phyloP scores from a whole-genome alignment of 2,797 vertebrate genomes.

The Pseudochirops corinnae region DNA sequence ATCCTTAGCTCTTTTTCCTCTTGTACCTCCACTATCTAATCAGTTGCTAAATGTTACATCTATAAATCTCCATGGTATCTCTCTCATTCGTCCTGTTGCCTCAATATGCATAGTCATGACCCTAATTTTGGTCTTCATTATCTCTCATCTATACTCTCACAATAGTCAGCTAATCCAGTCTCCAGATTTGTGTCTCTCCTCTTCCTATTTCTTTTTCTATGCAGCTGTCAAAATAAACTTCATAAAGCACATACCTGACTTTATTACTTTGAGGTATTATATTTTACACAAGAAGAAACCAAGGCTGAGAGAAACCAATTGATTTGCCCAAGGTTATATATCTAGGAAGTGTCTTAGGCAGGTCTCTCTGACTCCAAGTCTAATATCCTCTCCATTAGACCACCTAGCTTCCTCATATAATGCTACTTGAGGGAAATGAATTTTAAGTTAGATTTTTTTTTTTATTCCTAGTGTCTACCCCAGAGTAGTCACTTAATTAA shows the following conservation, averaged over 20 bases:
- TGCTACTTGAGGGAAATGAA: neutral
- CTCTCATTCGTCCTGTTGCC: neutral
- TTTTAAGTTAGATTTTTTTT: neutral
- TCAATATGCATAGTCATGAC: neutral
- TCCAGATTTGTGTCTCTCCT: neutral
- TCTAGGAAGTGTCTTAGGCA: neutral
- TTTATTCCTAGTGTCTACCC: neutral
- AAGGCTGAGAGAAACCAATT: neutral
- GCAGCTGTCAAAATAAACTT: neutral
- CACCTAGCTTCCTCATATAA: neutral
- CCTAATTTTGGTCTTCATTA: neutral
- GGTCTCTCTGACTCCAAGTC: neutral
- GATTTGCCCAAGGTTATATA: neutral
- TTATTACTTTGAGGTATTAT: neutral
- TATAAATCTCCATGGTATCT: neutral
- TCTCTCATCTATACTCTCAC: neutral
- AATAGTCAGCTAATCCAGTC: neutral
- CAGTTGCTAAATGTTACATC: neutral
- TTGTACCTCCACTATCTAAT: neutral
- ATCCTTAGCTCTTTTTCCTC: neutral
- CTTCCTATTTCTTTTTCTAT: neutral
- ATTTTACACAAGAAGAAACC: neutral
- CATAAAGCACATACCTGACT: neutral
- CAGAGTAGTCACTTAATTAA: neutral
- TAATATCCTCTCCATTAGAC: neutral